phyloP scores from a whole-genome alignment of 1,140 invertebrate species.

The Drosophila dunni region DNA sequence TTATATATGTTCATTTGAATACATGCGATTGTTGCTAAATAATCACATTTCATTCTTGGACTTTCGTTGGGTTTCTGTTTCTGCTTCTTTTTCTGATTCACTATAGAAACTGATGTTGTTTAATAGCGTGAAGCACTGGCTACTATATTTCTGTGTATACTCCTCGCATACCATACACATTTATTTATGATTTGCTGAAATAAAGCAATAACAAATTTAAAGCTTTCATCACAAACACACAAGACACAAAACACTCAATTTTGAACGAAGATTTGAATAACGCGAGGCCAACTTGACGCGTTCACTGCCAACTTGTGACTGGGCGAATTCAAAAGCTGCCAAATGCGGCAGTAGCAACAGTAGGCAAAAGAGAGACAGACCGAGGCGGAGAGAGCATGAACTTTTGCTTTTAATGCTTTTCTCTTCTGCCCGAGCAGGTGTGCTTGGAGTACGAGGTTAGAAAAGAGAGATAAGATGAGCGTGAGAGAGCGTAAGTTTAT shows the following conservation, averaged over 20 bases:
- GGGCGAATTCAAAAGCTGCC: slow-evolving; percentile 38
- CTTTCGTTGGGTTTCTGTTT: slow-evolving; percentile 7
- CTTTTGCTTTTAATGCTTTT: slow-evolving; percentile 33
- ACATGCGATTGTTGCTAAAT: neutral
- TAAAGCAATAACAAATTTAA: slow-evolving; percentile 11
- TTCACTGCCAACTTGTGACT: slow-evolving; percentile 45
- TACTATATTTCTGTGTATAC: slow-evolving; percentile 1
- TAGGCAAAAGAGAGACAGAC: neutral
- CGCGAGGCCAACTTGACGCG: slow-evolving; percentile 36
- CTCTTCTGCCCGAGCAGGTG: slow-evolving; percentile 40
- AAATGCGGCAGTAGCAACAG: slow-evolving; percentile 16
- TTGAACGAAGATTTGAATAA: neutral
- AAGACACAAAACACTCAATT: slow-evolving; percentile 6
- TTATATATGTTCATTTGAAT: neutral
- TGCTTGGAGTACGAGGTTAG: slow-evolving; percentile 16
- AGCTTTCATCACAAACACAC: slow-evolving; percentile 10
- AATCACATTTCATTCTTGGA: slow-evolving; percentile 1
- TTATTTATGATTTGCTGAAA: slow-evolving; percentile 7
- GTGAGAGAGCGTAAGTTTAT: slow-evolving; percentile 26
- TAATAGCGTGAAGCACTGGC: slow-evolving; percentile 1
- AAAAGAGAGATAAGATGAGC: neutral
- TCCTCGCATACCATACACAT: neutral
- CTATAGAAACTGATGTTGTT: neutral
- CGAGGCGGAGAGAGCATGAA: slow-evolving; percentile 11
- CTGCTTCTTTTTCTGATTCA: slow-evolving; percentile 10